A percentile compares a stretch with the other conserved stretches of the same genome.
These are phyloP conservation scores for Drosophila pseudotalamancana DNA, from an alignment of 2,888 invertebrate genomes.

Conservation along the genomic window DNA sequence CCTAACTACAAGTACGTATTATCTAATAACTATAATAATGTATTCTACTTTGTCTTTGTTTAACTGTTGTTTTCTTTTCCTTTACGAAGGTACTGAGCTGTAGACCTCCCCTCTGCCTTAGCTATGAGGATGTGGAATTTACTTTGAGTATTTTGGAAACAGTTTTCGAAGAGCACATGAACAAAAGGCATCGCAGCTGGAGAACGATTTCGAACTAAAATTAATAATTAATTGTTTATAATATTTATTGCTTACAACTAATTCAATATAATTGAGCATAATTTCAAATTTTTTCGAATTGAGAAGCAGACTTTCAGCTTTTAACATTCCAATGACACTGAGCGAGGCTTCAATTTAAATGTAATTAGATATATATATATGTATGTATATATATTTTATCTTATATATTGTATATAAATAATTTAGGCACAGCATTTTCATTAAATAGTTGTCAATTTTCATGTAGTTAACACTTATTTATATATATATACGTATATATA, in stretches of 20 bases:
- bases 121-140: conserved; percentile 92
- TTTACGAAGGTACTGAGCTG: conserved; percentile 96
- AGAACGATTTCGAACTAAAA: conserved; percentile 33
- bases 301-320: conserved; percentile 43
- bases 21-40: not conserved
- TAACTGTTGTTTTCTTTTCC: too few relatives aligned
- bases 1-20: conserved; percentile 54
- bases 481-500: not conserved
- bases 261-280: conserved; percentile 42
- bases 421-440: conserved; percentile 71
- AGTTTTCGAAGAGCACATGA: conserved; percentile 69
- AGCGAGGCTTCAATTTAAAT: conserved; percentile 42
- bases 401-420: conserved; percentile 27
- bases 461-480: conserved; percentile 2
- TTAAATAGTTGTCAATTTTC: conserved; percentile 36
- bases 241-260: conserved; percentile 44
- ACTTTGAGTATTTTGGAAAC: conserved; percentile 86
- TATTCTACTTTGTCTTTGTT: not conserved
- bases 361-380: conserved; percentile 14
- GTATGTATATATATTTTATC: conserved; percentile 7
- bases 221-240: conserved; percentile 12
- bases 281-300: conserved; percentile 30
- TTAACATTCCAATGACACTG: conserved; percentile 38
- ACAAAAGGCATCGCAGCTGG: conserved; percentile 80
- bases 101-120: conserved; percentile 98